These are phyloP conservation scores for Arothron firmamentum DNA, from an alignment of 2,113 vertebrate genomes.

Conservation along the genomic window DNA sequence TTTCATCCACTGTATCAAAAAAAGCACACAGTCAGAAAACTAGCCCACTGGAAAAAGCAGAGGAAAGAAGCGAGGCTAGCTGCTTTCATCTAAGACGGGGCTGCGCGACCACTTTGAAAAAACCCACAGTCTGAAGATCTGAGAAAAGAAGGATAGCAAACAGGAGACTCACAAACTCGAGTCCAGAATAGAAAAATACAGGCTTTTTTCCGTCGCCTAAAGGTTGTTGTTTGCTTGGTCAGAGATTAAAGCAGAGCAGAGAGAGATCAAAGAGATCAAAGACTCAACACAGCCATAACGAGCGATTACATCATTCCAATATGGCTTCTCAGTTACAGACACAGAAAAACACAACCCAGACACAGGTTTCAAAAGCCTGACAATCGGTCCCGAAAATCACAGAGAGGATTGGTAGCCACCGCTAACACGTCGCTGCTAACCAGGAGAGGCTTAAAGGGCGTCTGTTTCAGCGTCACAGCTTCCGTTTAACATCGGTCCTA, in stretches of 20 bases:
- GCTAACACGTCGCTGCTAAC: slow-evolving; percentile 11
- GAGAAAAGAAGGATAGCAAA: slow-evolving; percentile 69
- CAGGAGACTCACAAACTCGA: slow-evolving; percentile 73
- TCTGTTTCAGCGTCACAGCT: slow-evolving; percentile 65
- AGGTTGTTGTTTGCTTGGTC: slow-evolving; percentile 59
- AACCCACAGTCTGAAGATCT: slow-evolving; percentile 50
- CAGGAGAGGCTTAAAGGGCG: slow-evolving; percentile 66
- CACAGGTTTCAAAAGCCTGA: slow-evolving; percentile 26
- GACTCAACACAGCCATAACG: slow-evolving; percentile 44
- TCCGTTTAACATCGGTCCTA: slow-evolving; percentile 19
- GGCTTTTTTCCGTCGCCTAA: slow-evolving; percentile 65
- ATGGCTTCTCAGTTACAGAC: slow-evolving; percentile 73
- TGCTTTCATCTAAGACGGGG: slow-evolving; percentile 43
- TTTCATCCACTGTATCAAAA: slow-evolving; percentile 64
- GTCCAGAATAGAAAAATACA: slow-evolving; percentile 80
- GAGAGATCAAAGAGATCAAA: slow-evolving; percentile 43
- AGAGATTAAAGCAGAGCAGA: slow-evolving; percentile 55
- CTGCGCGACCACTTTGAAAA: slow-evolving; percentile 47
- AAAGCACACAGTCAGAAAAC: slow-evolving; percentile 70
- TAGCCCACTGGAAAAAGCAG: slow-evolving; percentile 68
- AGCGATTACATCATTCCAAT: slow-evolving; percentile 56
- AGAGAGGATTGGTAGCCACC: slow-evolving; percentile 24
- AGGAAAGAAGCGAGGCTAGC: slow-evolving; percentile 57
- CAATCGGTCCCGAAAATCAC: slow-evolving; percentile 18
- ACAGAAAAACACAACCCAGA: slow-evolving; percentile 50